These are phyloP conservation scores for Riparia riparia DNA, from an alignment of 2,113 vertebrate genomes.

Conservation along the genomic window DNA sequence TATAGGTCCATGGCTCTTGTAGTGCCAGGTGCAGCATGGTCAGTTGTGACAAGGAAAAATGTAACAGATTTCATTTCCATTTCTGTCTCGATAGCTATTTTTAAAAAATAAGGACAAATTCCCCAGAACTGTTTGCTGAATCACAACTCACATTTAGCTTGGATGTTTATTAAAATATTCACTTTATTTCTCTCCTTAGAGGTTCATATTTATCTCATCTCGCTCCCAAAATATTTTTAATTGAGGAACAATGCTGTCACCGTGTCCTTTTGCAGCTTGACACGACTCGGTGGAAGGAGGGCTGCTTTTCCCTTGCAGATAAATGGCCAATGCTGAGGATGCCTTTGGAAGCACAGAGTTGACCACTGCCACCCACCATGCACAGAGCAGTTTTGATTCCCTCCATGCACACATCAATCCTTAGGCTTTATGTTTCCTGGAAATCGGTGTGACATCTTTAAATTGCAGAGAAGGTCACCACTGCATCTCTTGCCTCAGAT, in stretches of 20 bases:
- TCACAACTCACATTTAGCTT: background rate
- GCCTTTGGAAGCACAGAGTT: background rate
- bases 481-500: background rate
- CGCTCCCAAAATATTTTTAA: background rate
- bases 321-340: background rate
- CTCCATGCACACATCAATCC: background rate
- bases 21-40: background rate
- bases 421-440: background rate
- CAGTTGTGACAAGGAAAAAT: background rate
- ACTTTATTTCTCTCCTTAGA: background rate
- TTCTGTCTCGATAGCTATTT: background rate
- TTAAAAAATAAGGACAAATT: background rate
- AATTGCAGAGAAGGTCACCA: slow-evolving; percentile 41
- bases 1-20: background rate
- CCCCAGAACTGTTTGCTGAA: background rate
- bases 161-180: background rate
- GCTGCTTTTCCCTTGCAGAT: background rate
- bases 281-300: background rate
- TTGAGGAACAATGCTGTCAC: background rate
- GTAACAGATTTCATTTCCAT: background rate
- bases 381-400: background rate
- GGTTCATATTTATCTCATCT: background rate
- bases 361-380: background rate
- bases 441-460: background rate
- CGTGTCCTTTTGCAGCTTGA: background rate